Base-by-base conservation (phyloP, 92 coral and sea anemone species). In the Hydrozoanthus gracilis region DNA sequence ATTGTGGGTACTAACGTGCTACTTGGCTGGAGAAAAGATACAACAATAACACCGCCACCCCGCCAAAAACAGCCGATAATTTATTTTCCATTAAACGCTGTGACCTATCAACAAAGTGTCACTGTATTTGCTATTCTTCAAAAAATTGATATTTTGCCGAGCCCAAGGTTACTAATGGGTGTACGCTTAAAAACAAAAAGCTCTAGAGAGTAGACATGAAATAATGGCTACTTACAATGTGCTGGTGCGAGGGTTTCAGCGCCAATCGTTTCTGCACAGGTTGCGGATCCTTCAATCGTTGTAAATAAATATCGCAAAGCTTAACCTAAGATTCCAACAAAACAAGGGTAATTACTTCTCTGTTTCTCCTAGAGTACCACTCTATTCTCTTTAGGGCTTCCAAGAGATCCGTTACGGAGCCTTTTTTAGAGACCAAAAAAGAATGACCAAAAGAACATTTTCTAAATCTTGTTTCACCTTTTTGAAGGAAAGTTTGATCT, bases 181-280 rank as follows among this genome's bases (percentile, higher is more conserved):
- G 8, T 13, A 7, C 14, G 13, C 9, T 2, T 0, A 54, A 54
- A 13, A 8, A 54, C 9, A 54, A 0, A 7, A 13, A 2, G 61
- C 14, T 54, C 61, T 13, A 7, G 61, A 44, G 5, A 47, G 16
- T 17, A 16, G 64, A 51, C 18, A 76, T 13, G 39, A 20, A 71
- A 13, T 6, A 49, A 73, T 47, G 58, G 54, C 12, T 55, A 79
- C 95, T 91, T 67, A 93, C 96, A 15, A 93, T 18, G 47, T 93
- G 96, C 9, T 93, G 92, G 86, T 93, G 96, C 4, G 91, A 77
- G 4, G 90, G 20, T 35, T 86, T 47, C 10, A 86, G 71, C 51
- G 87, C 62, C 3, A 86, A 48, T 8, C 82, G 79, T 44, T 86
- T 87, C 39, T 73, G 73, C 6, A 69, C 69, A 3, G 89, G 77